Evolutionary conservation across 2,797 vertebrate species (phyloP), one percentile per base, ranked within the genome.

Genomic region (Picus viridis): DNA sequence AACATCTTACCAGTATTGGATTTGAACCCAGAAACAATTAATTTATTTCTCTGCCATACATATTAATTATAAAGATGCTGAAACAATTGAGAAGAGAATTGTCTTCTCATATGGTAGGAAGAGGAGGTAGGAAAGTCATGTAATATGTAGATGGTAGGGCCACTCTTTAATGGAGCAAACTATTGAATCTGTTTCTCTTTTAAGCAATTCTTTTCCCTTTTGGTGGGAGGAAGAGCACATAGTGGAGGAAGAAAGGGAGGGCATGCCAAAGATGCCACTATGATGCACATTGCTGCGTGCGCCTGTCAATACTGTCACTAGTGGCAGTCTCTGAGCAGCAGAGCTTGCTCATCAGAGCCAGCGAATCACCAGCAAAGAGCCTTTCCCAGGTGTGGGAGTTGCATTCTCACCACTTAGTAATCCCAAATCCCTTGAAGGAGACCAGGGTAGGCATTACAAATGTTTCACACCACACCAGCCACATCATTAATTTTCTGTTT

Each of bases 1-100:
- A 96, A 82, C 83, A 81, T 95, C 79, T 96, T 90, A 89, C 75
- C 85, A 89, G 91, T 83, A 89, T 80, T 95, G 81, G 84, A 93
- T 92, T 82, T 91, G 71, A 92, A 86, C 92, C 32, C 45, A 88
- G 94, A 95, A 97, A 96, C 85, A 96, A 96, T 96, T 97, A 96
- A 96, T 92, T 89, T 86, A 83, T 92, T 90, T 49, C 69, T 73
- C 86, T 85, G 79, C 94, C 81, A 78, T 89, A 51, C 32, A 59
- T 92, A 89, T 93, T 95, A 93, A 95, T 96, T 82, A 84, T 81
- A 93, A 91, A 68, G 64, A 32, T 63, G 67, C 63, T 88, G 74
- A 91, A 93, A 81, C 29, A 43, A 87, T 88, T 82, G 81, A 94
- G 84, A 92, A 74, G 70, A 69, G 83, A 63, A 20, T 93, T 88